phyloP scores from a whole-genome alignment of 1,140 invertebrate species.

The Bombus impatiens region DNA sequence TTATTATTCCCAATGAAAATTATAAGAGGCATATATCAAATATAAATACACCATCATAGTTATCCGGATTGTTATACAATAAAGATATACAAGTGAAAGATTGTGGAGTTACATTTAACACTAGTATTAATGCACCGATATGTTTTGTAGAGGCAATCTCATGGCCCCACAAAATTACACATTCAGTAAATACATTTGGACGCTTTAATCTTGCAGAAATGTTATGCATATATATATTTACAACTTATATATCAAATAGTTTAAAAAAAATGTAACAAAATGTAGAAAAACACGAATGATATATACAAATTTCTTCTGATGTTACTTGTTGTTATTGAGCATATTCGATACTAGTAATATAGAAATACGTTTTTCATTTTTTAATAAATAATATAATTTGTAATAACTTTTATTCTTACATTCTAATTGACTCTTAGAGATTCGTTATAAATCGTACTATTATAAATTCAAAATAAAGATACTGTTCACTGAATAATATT shows the following conservation, averaged over 20 bases:
- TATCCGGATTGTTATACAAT: conserved; percentile 35
- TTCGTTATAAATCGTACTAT: conserved; percentile 14
- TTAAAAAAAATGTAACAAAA: conserved; percentile 77
- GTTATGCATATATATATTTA: conserved; percentile 64
- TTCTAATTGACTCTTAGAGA: not conserved
- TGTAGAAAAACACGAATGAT: conserved; percentile 77
- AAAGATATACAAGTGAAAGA: conserved; percentile 48
- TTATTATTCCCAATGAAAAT: conserved; percentile 9
- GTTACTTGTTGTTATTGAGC: conserved; percentile 50
- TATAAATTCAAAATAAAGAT: conserved; percentile 46
- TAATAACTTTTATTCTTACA: conserved; percentile 3
- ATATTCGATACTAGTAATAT: conserved; percentile 21
- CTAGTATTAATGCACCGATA: conserved; percentile 59
- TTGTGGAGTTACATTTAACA: conserved; percentile 43
- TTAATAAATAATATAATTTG: conserved; percentile 25
- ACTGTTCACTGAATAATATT: conserved; percentile 10
- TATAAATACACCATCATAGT: conserved; percentile 49
- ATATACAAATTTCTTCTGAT: conserved; percentile 65
- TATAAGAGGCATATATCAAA: conserved; percentile 16
- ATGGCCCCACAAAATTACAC: conserved; percentile 59
- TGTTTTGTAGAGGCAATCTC: conserved; percentile 57
- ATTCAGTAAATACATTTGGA: conserved; percentile 67
- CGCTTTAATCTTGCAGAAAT: conserved; percentile 60
- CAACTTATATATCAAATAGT: conserved; percentile 70
- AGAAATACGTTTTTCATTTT: conserved; percentile 13